Base-by-base conservation (phyloP, 2,797 vertebrate species). In the Crax fasciolata region DNA sequence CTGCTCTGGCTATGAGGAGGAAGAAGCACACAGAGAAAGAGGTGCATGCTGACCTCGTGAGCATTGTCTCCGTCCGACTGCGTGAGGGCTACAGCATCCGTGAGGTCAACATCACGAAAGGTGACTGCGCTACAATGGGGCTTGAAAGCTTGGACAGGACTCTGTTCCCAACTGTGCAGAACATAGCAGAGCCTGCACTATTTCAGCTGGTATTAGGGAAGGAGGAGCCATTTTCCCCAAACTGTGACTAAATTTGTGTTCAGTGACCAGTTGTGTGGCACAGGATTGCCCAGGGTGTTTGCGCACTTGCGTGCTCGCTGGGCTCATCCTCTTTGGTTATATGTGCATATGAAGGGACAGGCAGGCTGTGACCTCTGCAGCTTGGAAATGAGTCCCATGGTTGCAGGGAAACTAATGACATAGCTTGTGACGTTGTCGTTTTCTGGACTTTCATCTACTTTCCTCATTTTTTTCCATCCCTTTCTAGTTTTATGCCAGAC, bases 1-100 rank as follows among this genome's bases (percentile, higher is more conserved):
- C 99, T 0, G 99, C 99, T 1, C 97, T 99, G 95, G 99, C 99
- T 3, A 98, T 99, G 98, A 98, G 99, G 65, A 98, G 99, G 92
- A 99, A 99, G 97, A 99, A 99, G 94, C 99, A 99, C 97, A 98
- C 99, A 0, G 99, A 99, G 97, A 99, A 99, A 93, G 99, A 99
- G 90, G 98, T 99, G 81, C 99, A 98, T 0, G 99, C 99, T 10
- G 98, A 99, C 96, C 97, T 99, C 11, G 98, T 99, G 95, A 99
- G 99, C 91, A 98, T 99, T 2, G 98, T 99, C 67, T 99, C 99
- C 0, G 99, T 99, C 17, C 97, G 99, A 15, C 98, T 99, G 78
- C 98, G 99, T 6, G 99, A 99, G 94, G 99, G 99, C 89, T 99
- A 99, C 98, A 99, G 98, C 95, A 98, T 99, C 96, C 98, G 99